Percentiles rank a stretch among this genome's conserved stretches.
Conservation (phyloP, 2,797 vertebrate genomes). For the Oryzias dopingdopingensis region DNA sequence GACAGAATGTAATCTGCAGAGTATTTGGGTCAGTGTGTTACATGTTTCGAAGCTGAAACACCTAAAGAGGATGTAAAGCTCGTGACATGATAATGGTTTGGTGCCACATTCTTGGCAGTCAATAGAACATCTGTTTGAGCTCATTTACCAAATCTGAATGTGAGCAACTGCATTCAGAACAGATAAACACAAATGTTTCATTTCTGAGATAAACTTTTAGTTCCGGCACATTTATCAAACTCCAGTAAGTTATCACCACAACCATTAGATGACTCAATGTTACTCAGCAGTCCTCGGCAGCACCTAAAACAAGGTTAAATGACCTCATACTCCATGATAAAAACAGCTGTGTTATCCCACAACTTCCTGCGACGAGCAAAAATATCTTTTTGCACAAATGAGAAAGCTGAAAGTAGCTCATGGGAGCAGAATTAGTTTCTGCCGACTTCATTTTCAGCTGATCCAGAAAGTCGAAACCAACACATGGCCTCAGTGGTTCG, state of each 20-base stretch:
- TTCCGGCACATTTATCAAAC: too few species aligned
- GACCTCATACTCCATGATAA: too few species aligned
- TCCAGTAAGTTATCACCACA: too few species aligned
- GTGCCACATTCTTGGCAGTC: slow-evolving; percentile 10
- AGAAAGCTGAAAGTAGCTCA: too few species aligned
- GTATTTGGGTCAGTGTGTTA: slow-evolving; percentile 56
- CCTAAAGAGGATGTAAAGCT: slow-evolving; percentile 12
- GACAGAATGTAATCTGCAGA: slow-evolving; percentile 32
- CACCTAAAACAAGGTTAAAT: too few species aligned
- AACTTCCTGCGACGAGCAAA: too few species aligned
- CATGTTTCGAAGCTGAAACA: slow-evolving; percentile 30
- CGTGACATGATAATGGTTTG: not conserved
- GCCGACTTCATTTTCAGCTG: slow-evolving; percentile 33
- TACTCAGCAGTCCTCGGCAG: too few species aligned
- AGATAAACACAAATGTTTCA: slow-evolving; percentile 13
- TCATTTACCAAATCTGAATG: slow-evolving; percentile 24
- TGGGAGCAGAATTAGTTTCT: slow-evolving; percentile 1
- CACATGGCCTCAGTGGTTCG: slow-evolving; percentile 52
- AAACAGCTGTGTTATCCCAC: too few species aligned
- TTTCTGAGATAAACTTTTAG: too few species aligned
- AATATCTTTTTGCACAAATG: too few species aligned
- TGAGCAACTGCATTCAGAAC: slow-evolving; percentile 49
- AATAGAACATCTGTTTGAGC: slow-evolving; percentile 55
- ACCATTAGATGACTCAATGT: too few species aligned
- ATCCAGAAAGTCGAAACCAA: slow-evolving; percentile 39